A percentile compares a stretch with the other conserved stretches of the same genome.
Evolutionary conservation across 2,888 invertebrate genomes (phyloP).

Genomic region (Meghimatium bilineatum): DNA sequence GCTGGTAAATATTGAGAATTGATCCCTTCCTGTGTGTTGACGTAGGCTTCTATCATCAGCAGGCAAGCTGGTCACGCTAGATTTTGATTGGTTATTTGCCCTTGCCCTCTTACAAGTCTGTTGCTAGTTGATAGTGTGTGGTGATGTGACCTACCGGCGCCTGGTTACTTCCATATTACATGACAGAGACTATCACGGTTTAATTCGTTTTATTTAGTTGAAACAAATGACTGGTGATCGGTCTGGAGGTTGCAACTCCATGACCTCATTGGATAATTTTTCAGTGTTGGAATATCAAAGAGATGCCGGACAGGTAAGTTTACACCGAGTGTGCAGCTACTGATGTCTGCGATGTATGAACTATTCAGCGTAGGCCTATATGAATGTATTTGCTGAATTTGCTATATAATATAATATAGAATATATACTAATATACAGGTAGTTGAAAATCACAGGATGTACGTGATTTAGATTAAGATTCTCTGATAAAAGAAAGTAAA

Average conservation of each 20-base stretch:
- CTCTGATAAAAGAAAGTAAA: no score
- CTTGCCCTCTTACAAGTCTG: neutral
- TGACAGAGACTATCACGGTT: neutral
- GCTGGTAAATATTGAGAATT: no score
- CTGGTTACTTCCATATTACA: neutral
- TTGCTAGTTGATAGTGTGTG: neutral
- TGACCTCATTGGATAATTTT: neutral
- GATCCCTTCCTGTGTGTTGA: neutral
- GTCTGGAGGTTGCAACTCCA: no score
- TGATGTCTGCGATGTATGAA: no score
- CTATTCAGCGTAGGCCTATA: no score
- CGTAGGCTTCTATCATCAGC: neutral
- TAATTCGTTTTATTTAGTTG: neutral
- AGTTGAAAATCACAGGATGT: no score
- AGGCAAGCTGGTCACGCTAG: neutral
- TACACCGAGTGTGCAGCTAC: no score
- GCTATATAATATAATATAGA: no score
- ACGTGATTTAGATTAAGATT: no score
- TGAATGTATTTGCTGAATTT: no score
- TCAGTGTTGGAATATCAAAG: neutral
- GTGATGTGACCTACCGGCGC: neutral
- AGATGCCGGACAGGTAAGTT: neutral
- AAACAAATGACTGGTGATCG: neutral
- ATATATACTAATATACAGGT: no score
- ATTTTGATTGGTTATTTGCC: neutral